Conservation (phyloP, 2,797 vertebrate genomes). For the Sebastes steindachneri region DNA sequence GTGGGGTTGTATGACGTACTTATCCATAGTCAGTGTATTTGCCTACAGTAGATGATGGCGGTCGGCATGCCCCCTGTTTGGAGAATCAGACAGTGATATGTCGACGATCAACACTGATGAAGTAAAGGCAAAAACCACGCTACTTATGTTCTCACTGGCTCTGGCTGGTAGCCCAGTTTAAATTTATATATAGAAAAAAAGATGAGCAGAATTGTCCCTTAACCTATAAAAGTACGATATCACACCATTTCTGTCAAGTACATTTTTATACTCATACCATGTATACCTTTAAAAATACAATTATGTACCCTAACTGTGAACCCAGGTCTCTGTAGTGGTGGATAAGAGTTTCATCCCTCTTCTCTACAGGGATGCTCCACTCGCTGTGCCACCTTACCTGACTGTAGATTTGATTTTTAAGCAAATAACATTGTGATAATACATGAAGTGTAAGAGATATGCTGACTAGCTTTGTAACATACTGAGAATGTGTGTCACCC, state of each 20-base stretch:
- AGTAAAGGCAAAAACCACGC: background rate
- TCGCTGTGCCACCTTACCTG: background rate
- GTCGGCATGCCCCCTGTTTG: too few species aligned
- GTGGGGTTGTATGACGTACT: too few species aligned
- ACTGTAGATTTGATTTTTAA: background rate
- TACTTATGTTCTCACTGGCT: background rate
- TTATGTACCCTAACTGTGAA: background rate
- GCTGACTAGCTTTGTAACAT: background rate
- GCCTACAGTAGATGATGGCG: too few species aligned
- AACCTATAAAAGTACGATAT: background rate
- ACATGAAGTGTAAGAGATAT: background rate
- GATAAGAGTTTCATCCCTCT: background rate
- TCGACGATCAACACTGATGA: background rate
- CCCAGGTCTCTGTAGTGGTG: background rate
- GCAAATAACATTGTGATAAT: background rate
- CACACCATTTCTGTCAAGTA: background rate
- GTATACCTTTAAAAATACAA: background rate
- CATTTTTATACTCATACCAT: background rate
- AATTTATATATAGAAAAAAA: background rate
- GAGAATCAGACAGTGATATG: too few species aligned
- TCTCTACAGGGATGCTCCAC: background rate
- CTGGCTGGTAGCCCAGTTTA: background rate
- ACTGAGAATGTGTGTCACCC: background rate
- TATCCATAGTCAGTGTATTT: too few species aligned
- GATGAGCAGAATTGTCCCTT: background rate